Base-by-base conservation (phyloP, 2,113 vertebrate species). In the Fregata magnificens region DNA sequence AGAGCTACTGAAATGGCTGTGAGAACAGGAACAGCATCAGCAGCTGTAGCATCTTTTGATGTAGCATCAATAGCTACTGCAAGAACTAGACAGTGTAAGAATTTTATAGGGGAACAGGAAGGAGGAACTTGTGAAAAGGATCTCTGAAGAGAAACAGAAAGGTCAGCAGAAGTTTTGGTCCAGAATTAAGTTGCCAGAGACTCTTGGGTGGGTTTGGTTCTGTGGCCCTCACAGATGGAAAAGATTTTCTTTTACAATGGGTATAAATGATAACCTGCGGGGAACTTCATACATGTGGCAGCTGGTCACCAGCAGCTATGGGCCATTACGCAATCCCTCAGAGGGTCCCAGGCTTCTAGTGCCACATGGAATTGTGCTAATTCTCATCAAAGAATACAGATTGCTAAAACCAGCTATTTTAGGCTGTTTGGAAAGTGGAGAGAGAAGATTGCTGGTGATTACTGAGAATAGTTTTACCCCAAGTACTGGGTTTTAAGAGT, bases 21-120 rank as follows among this genome's bases (percentile, higher is more conserved):
- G 91, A 95, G 87, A 93, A 91, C 91, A 94, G 84, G 77, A 89
- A 82, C 83, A 93, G 50, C 74, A 73, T 49, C 71, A 92, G 69
- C 81, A 93, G 89, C 86, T 94, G 89, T 71, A 92, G 82, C 59
- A 61, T 91, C 91, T 96, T 96, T 96, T 95, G 78, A 89, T 89
- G 78, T 82, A 76, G 34, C 81, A 86, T 96, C 84, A 84, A 72
- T 82, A 82, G 61, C 84, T 96, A 32, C 73, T 93, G 42, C 52
- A 93, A 91, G 70, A 93, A 29, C 73, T 85, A 79, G 65, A 55
- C 22, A 49, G 63, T 52, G 26, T 71, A 63, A 82, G 18, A 79
- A 49, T 85, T 61, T 87, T 87, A 10, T 72, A 59, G 61, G 36
- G 56, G 18, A 93, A 71, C 8, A 28, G 61, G 65, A 84, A 82